Evolutionary conservation across 1,140 invertebrate species (phyloP).

Genomic region (Semibalanus balanoides): DNA sequence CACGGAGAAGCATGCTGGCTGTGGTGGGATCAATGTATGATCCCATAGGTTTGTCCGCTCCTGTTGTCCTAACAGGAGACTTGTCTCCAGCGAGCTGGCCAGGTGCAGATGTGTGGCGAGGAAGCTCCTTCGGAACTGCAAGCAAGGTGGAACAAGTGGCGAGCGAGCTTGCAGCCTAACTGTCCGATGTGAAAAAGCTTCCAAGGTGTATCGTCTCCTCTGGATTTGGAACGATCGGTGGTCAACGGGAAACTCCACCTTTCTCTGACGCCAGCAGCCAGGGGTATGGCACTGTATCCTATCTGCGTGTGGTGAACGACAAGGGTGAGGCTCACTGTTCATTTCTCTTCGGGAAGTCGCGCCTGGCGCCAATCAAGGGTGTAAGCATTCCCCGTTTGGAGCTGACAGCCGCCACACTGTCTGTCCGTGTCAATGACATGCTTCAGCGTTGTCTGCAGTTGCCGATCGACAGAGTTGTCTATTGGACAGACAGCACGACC

Average conservation of each 20-base stretch:
- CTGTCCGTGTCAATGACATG: neutral
- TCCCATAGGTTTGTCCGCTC: neutral
- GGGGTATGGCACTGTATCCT: neutral
- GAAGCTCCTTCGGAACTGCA: too few relatives aligned
- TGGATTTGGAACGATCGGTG: too few relatives aligned
- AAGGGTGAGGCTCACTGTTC: too few relatives aligned
- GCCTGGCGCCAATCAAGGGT: too few relatives aligned
- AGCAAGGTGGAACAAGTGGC: neutral
- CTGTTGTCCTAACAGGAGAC: neutral
- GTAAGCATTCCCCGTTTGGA: too few relatives aligned
- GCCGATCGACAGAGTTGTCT: neutral
- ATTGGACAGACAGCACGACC: constrained; percentile 2
- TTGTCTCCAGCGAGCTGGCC: neutral
- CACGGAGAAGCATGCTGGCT: neutral
- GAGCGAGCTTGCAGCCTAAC: neutral
- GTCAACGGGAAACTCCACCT: neutral
- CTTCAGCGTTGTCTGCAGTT: neutral
- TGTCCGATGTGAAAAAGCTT: too few relatives aligned
- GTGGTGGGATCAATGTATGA: neutral
- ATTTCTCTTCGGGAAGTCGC: too few relatives aligned
- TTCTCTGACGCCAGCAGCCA: constrained; percentile 6
- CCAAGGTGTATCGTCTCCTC: too few relatives aligned
- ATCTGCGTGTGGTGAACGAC: neutral
- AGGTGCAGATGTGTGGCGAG: neutral
- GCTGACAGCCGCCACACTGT: too few relatives aligned